Percentiles rank a stretch among this genome's conserved stretches.
These are phyloP conservation scores for Alectoris magna DNA, from an alignment of 2,797 vertebrate genomes.

Conservation along the genomic window DNA sequence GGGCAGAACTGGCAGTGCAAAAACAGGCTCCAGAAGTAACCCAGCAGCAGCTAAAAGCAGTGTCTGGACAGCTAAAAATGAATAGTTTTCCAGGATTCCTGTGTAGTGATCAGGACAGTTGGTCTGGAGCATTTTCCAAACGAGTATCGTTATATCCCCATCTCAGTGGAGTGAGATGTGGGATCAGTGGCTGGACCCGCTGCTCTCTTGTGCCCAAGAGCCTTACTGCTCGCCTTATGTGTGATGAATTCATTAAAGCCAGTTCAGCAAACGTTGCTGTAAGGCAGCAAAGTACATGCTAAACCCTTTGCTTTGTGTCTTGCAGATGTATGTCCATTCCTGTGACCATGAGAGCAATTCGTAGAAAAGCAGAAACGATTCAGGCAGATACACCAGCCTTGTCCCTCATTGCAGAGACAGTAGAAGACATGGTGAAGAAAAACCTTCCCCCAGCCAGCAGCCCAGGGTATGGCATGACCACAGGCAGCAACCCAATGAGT, in stretches of 20 bases:
- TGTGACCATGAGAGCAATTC: slow-evolving; percentile 98
- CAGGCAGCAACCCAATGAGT: slow-evolving; percentile 88
- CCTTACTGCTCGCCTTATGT: rapidly evolving
- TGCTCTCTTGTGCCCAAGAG: background rate
- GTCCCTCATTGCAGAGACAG: slow-evolving; percentile 96
- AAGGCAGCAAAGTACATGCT: background rate
- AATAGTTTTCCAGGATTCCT: background rate
- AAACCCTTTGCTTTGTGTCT: slow-evolving; percentile 22
- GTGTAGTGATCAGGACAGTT: background rate
- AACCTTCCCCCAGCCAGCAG: slow-evolving; percentile 95
- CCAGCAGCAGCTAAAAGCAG: background rate
- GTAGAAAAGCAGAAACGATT: slow-evolving; percentile 98
- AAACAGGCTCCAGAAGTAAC: background rate
- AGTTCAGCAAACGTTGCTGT: background rate
- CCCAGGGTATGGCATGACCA: slow-evolving; percentile 94
- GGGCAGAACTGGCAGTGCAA: background rate
- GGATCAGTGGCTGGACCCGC: background rate
- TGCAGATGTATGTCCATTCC: slow-evolving; percentile 98
- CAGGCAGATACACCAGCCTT: slow-evolving; percentile 98
- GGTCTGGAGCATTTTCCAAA: background rate
- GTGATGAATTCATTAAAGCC: background rate
- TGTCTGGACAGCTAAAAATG: background rate
- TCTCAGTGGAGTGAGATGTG: no score
- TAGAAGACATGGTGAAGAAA: slow-evolving; percentile 99
- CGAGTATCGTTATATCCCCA: background rate